Evolutionary conservation across 2,888 invertebrate genomes (phyloP).

Genomic region (Heliconius hortense): DNA sequence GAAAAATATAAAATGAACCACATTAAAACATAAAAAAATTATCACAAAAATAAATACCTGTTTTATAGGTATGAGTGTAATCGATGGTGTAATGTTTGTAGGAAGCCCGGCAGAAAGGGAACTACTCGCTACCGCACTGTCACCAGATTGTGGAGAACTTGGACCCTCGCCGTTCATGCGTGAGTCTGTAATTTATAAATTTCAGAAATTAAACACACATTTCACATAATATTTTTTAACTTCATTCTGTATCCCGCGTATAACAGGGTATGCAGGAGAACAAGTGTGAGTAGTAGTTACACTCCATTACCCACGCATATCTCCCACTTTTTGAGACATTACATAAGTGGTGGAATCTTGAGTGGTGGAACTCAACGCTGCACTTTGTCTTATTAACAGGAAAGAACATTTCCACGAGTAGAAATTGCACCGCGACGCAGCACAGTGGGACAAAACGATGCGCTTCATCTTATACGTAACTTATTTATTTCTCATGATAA

Average conservation of each 20-base stretch:
- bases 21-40: not conserved
- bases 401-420: no score
- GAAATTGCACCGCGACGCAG: no score
- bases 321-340: no score
- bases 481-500: no score
- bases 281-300: no score
- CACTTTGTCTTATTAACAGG: no score
- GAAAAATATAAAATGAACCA: not conserved
- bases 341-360: no score
- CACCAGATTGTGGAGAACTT: constrained; percentile 90
- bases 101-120: constrained; percentile 83
- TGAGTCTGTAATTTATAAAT: constrained; percentile 55
- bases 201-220: not conserved
- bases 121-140: constrained; percentile 89
- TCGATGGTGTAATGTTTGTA: constrained; percentile 89
- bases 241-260: not conserved
- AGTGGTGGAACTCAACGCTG: no score
- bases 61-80: constrained; percentile 93
- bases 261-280: no score
- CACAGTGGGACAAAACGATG: no score
- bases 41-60: constrained; percentile 75
- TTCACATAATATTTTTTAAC: not conserved
- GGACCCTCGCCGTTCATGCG: constrained; percentile 86
- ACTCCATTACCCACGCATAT: no score
- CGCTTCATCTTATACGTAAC: no score